These are phyloP conservation scores for Malurus melanocephalus DNA, from an alignment of 2,113 vertebrate genomes.

Conservation along the genomic window DNA sequence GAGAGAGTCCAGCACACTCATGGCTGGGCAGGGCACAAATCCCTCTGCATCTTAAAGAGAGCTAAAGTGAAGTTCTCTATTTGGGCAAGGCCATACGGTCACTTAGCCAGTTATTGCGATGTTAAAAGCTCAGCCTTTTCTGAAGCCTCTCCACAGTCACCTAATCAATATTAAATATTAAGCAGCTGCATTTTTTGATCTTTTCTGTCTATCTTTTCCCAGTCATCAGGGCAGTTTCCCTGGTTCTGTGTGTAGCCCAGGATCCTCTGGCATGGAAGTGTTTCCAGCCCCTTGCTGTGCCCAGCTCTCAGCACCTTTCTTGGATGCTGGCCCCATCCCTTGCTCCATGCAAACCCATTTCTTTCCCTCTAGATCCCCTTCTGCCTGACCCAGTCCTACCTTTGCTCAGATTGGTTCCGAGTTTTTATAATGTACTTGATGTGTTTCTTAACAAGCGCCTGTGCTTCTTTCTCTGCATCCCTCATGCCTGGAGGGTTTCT, in stretches of 20 bases:
- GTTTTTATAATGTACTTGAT: neutral
- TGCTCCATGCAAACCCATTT: neutral
- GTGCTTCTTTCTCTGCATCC: neutral
- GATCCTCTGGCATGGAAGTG: neutral
- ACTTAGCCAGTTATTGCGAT: neutral
- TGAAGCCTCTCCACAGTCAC: neutral
- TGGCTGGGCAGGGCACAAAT: rapidly evolving
- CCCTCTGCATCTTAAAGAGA: neutral
- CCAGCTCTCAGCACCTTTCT: neutral
- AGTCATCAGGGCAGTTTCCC: neutral
- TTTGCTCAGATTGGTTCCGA: neutral
- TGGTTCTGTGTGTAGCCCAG: neutral
- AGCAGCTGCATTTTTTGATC: neutral
- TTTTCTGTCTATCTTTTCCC: neutral
- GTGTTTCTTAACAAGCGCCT: rapidly evolving
- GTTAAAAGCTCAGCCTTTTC: neutral
- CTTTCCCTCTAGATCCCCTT: no score
- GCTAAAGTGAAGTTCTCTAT: neutral
- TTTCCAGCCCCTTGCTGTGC: neutral
- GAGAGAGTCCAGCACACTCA: neutral
- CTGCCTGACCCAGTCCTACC: neutral
- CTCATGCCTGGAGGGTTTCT: neutral
- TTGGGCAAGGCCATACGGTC: neutral
- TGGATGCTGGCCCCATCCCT: neutral
- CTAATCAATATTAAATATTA: neutral